Base-by-base conservation (phyloP, 1,140 invertebrate species). In the Melanaphis sacchari region DNA sequence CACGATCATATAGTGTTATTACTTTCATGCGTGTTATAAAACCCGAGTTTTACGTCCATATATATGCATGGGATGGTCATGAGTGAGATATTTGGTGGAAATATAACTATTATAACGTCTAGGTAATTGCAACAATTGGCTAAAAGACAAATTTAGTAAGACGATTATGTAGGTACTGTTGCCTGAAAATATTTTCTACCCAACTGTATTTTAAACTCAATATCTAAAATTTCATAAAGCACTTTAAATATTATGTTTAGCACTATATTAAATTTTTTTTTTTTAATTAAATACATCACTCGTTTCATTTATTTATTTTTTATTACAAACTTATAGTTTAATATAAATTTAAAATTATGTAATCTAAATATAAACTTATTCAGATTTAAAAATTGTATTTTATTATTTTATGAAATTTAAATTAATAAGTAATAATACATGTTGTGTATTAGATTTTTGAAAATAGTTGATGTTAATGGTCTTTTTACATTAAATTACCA, bases 1-100 rank as follows among this genome's bases (percentile, higher is more conserved):
- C 85, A 88, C 85, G 85, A n/a, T 46, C 49, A 88, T 81, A 81
- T 43, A 85, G 24, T 40, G 22, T 43, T 43, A 85, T 88, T 88
- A 49, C 31, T 46, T 88, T 46, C 11, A n/a, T 88, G 85, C 85
- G 85, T 46, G 43, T 22, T 88, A 46, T n/a, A 43, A n/a, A 49
- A 49, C 6, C 43, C 38, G 43, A 36, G 18, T 88, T 66, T 66
- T 31, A 18, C n/a, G 59, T 66, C n/a, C 15, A 66, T n/a, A 66
- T 66, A n/a, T 31, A n/a, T 66, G 15, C 4, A n/a, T n/a, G 15
- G 31, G 59, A n/a, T 66, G 15, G 59, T 66, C 31, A 66, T n/a
- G 59, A 66, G 59, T 66, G 85, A 88, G 31, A n/a, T 88, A 36
- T n/a, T 88, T 49, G 5, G 41, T 88, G 43, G 6, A 49, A 52